Percentiles rank a stretch among this genome's conserved stretches.
Conservation (phyloP, 2,888 invertebrate genomes). For the Agriopis leucophaearia region DNA sequence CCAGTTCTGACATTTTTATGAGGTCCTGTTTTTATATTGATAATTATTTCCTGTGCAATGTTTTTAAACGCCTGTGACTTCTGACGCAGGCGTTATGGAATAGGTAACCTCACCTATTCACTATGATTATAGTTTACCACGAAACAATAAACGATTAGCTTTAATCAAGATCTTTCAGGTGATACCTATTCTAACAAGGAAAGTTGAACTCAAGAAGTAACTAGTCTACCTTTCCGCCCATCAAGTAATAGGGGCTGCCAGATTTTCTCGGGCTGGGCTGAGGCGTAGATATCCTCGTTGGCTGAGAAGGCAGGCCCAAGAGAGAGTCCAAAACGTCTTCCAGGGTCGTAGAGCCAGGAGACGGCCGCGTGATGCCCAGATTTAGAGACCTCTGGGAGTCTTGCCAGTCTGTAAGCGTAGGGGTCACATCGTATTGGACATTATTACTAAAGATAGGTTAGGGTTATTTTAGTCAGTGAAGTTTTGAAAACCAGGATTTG, state of each 20-base stretch:
- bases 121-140: no score
- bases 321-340: slow-evolving; percentile 98
- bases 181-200: not conserved
- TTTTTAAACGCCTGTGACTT: no score
- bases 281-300: slow-evolving; percentile 92
- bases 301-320: slow-evolving; percentile 91
- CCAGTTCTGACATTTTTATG: no score
- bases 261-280: slow-evolving; percentile 83
- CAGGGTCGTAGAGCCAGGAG: slow-evolving; percentile 94
- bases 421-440: slow-evolving; percentile 41
- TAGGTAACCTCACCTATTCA: no score
- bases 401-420: slow-evolving; percentile 81
- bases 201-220: not conserved
- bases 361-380: slow-evolving; percentile 87
- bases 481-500: not conserved
- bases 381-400: slow-evolving; percentile 82
- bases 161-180: no score
- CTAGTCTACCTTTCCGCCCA: slow-evolving; percentile 79
- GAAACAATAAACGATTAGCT: no score
- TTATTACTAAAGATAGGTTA: slow-evolving; percentile 16
- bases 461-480: slow-evolving; percentile 12
- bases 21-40: no score
- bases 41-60: no score
- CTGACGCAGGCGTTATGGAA: no score
- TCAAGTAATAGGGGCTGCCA: slow-evolving; percentile 79